Percentiles rank a stretch among this genome's conserved stretches.
These are phyloP conservation scores for Danio kyathit DNA, from an alignment of 2,797 vertebrate genomes.

Conservation along the genomic window DNA sequence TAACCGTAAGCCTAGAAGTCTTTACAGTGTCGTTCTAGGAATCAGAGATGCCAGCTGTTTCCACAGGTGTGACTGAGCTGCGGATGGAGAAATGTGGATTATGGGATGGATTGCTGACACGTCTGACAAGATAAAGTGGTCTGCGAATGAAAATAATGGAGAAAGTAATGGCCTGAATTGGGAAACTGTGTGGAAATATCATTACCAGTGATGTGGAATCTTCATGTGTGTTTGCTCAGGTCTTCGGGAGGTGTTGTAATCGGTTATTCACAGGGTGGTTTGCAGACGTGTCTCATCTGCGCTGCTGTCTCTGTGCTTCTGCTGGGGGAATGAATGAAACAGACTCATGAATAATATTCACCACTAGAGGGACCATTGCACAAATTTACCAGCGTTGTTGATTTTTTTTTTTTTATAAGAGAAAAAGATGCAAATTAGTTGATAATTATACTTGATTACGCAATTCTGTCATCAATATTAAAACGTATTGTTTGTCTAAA, in stretches of 20 bases:
- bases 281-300: background rate
- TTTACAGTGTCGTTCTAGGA: background rate
- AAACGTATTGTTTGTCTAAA: too few relatives aligned
- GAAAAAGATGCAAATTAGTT: background rate
- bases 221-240: background rate
- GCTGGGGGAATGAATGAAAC: too few relatives aligned
- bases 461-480: too few relatives aligned
- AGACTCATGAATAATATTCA: background rate
- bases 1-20: background rate
- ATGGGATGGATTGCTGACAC: background rate
- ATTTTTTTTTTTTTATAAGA: background rate
- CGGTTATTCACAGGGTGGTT: background rate
- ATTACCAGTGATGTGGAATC: background rate
- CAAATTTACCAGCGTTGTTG: conserved; percentile 69
- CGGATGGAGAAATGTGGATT: background rate
- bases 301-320: background rate
- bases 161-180: background rate
- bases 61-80: background rate
- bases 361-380: conserved; percentile 77
- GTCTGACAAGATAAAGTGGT: background rate
- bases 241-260: background rate
- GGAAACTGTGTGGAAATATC: background rate
- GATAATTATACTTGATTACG: too few relatives aligned
- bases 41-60: background rate
- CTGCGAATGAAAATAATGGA: background rate